These are phyloP conservation scores for Hipparchia sbordonii DNA, from an alignment of 2,888 invertebrate genomes.

Conservation along the genomic window DNA sequence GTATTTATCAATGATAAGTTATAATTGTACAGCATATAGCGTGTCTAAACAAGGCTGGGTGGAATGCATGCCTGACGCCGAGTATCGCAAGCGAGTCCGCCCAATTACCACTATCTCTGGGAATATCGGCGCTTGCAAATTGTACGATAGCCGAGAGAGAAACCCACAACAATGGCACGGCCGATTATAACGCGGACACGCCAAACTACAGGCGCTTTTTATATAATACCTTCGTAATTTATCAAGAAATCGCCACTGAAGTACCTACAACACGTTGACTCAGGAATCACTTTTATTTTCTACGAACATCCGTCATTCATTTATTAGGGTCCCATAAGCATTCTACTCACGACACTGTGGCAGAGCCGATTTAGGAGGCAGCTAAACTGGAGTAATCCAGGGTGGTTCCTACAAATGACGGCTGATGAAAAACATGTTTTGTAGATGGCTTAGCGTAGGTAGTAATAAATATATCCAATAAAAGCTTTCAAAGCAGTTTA, in stretches of 20 bases:
- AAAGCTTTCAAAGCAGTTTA: too few species aligned
- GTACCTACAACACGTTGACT: too few species aligned
- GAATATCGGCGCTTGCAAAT: conserved; percentile 74
- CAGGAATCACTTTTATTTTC: too few species aligned
- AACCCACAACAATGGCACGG: conserved; percentile 29
- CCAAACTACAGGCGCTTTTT: conserved; percentile 6
- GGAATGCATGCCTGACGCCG: conserved; percentile 23
- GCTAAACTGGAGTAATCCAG: too few species aligned
- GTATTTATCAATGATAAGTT: not conserved
- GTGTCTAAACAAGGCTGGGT: conserved; percentile 18
- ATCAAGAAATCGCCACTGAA: not conserved
- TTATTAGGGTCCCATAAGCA: too few species aligned
- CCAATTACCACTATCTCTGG: conserved; percentile 77
- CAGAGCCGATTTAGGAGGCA: too few species aligned
- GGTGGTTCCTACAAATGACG: too few species aligned
- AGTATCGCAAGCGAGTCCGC: conserved; percentile 39
- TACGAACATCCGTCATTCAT: too few species aligned
- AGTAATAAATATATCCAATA: too few species aligned
- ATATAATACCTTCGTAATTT: not conserved
- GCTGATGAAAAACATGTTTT: too few species aligned
- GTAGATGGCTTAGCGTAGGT: too few species aligned
- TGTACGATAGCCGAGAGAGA: conserved; percentile 63
- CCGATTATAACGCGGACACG: conserved; percentile 21
- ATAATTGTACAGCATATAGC: conserved; percentile 15
- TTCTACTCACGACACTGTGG: too few species aligned